These are phyloP conservation scores for Hypomecis punctinalis DNA, from an alignment of 2,888 invertebrate species.

Conservation along the genomic window DNA sequence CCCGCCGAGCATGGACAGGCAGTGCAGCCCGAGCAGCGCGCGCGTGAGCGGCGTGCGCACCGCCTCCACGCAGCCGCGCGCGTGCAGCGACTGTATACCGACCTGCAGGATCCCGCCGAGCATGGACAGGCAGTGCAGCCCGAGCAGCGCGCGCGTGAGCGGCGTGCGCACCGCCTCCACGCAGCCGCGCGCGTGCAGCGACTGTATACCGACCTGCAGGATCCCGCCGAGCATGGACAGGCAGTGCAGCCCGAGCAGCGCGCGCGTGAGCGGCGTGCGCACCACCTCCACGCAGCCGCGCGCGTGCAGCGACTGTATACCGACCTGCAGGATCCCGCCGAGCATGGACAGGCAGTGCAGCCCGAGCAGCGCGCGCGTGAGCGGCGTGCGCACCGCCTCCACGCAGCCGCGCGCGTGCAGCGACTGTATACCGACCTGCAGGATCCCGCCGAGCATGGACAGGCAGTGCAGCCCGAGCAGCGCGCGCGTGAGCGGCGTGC, in stretches of 20 bases:
- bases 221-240: slow-evolving; percentile 65
- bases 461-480: slow-evolving; percentile 67
- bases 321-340: slow-evolving; percentile 67
- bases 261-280: slow-evolving; percentile 65
- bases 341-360: slow-evolving; percentile 67
- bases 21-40: slow-evolving; percentile 66
- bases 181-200: slow-evolving; percentile 73
- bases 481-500: slow-evolving; percentile 66
- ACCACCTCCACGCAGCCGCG: slow-evolving; percentile 75
- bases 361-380: slow-evolving; percentile 64
- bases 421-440: slow-evolving; percentile 69
- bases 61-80: slow-evolving; percentile 74
- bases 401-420: slow-evolving; percentile 74
- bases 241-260: slow-evolving; percentile 65
- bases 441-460: slow-evolving; percentile 62
- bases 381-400: slow-evolving; percentile 71
- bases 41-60: slow-evolving; percentile 67
- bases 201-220: slow-evolving; percentile 66
- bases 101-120: slow-evolving; percentile 71
- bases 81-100: slow-evolving; percentile 62
- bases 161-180: slow-evolving; percentile 72
- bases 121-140: slow-evolving; percentile 64
- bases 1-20: slow-evolving; percentile 63
- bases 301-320: slow-evolving; percentile 66
- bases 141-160: slow-evolving; percentile 64